Evolutionary conservation across 2,797 vertebrate species (phyloP).

Genomic region (Siniperca scherzeri): DNA sequence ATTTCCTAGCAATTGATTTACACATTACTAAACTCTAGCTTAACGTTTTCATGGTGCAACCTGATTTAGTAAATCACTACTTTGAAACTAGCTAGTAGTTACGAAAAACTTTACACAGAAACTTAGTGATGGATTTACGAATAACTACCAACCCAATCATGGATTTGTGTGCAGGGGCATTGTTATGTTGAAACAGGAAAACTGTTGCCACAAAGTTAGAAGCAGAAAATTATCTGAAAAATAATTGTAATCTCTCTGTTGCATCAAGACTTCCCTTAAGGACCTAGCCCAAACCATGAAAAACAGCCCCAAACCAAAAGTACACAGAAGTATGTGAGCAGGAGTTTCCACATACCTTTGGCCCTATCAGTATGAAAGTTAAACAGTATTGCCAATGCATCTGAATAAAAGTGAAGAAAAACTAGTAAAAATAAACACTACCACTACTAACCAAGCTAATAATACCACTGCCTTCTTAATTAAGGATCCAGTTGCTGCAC

Average conservation of each 20-base stretch:
- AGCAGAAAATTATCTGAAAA: neutral
- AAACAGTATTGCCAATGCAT: neutral
- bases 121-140: neutral
- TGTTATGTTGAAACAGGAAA: neutral
- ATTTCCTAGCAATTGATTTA: neutral
- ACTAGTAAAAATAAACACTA: neutral
- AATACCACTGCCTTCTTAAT: neutral
- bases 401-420: neutral
- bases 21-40: neutral
- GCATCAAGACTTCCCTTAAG: neutral
- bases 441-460: neutral
- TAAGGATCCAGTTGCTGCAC: constrained; percentile 1
- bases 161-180: fast-evolving
- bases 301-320: neutral
- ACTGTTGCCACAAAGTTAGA: neutral
- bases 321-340: neutral
- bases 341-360: neutral
- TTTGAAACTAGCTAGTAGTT: neutral
- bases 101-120: neutral
- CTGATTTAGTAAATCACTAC: neutral
- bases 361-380: too few relatives aligned
- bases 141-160: neutral
- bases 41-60: too few relatives aligned
- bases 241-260: neutral
- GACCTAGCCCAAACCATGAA: neutral